Conservation (phyloP, 2,888 invertebrate genomes). For the Siphonodentalium dalli region DNA sequence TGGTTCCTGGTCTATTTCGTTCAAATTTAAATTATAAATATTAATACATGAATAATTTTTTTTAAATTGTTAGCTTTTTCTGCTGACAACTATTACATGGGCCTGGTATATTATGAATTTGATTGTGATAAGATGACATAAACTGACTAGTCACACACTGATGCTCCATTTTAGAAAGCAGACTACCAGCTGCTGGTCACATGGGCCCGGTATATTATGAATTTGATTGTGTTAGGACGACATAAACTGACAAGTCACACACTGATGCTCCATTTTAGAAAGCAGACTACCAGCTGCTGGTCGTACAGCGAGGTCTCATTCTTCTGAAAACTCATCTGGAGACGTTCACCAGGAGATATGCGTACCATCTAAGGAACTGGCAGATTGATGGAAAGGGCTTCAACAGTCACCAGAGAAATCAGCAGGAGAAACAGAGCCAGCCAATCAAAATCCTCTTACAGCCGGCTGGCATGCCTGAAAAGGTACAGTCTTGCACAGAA, state of each 20-base stretch:
- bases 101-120: no score
- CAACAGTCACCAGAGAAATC: conserved; percentile 78
- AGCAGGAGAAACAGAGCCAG: conserved; percentile 69
- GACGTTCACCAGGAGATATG: conserved; percentile 75
- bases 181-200: conserved; percentile 85
- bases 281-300: conserved; percentile 83
- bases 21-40: no score
- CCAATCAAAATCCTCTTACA: conserved; percentile 83
- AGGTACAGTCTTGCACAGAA: conserved; percentile 64
- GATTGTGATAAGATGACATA: no score
- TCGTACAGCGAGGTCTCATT: conserved; percentile 87
- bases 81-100: no score
- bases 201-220: no score
- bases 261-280: conserved; percentile 62
- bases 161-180: conserved; percentile 69
- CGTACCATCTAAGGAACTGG: conserved; percentile 75
- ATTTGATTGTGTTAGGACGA: no score
- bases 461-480: conserved; percentile 86
- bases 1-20: no score
- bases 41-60: no score
- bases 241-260: no score
- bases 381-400: conserved; percentile 82
- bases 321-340: conserved; percentile 91
- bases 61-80: no score
- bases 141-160: no score